phyloP scores from a whole-genome alignment of 2,888 invertebrate species.

The Drosophila tanythrix region DNA sequence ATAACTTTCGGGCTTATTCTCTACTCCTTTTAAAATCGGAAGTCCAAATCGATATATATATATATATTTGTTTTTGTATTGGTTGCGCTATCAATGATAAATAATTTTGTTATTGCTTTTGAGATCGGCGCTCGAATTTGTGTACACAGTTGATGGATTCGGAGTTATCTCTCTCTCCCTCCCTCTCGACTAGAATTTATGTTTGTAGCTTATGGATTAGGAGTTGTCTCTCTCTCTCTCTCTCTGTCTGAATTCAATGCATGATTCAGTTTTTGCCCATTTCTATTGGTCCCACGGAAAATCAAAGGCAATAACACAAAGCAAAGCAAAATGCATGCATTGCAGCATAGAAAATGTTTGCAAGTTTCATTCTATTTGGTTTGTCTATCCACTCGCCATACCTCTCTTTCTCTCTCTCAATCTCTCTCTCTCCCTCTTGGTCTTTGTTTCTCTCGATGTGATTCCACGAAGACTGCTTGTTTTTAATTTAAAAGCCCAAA shows the following conservation, averaged over 20 bases:
- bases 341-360: not conserved
- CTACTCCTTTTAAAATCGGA: no score
- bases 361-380: constrained; percentile 18
- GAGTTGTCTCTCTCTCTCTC: not conserved
- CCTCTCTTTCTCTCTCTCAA: not conserved
- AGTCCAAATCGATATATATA: no score
- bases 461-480: constrained; percentile 63
- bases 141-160: not conserved
- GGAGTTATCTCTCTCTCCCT: not conserved
- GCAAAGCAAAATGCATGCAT: constrained; percentile 4
- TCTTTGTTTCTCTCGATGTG: constrained; percentile 7
- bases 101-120: not conserved
- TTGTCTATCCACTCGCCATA: constrained; percentile 8
- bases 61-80: no score
- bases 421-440: not conserved
- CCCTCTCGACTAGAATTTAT: not conserved
- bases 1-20: not conserved
- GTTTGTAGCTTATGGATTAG: not conserved
- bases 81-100: not conserved
- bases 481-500: constrained; percentile 76
- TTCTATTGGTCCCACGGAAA: not conserved
- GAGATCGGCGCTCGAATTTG: not conserved
- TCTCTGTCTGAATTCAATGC: not conserved
- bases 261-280: not conserved
- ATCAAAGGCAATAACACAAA: constrained; percentile 2